Percentiles rank a stretch among this genome's conserved stretches.
Conservation (phyloP, 1,140 invertebrate genomes). For the Proales similis region DNA sequence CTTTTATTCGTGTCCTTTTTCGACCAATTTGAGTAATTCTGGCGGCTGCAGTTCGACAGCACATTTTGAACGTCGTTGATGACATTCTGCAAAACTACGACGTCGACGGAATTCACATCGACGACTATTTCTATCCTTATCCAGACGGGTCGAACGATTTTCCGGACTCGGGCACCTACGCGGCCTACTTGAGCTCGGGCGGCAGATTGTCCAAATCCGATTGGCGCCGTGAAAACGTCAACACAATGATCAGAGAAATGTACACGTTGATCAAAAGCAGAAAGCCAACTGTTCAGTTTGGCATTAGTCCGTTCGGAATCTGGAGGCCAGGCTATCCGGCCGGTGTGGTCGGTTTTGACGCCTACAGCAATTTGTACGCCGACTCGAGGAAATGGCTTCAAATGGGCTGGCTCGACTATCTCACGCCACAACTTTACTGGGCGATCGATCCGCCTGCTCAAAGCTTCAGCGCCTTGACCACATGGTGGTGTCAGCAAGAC, state of each 20-base stretch:
- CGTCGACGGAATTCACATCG: slow-evolving; percentile 48
- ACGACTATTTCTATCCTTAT: slow-evolving; percentile 52
- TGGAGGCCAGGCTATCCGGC: slow-evolving; percentile 44
- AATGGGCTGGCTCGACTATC: slow-evolving; percentile 47
- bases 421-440: slow-evolving; percentile 49
- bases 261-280: slow-evolving; percentile 40
- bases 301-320: slow-evolving; percentile 48
- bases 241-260: slow-evolving; percentile 42
- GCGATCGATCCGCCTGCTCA: slow-evolving; percentile 44
- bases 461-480: slow-evolving; percentile 44
- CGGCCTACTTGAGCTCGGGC: slow-evolving; percentile 41
- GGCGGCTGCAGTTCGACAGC: slow-evolving; percentile 42
- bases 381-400: slow-evolving; percentile 46
- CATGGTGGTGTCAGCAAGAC: slow-evolving; percentile 47
- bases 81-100: slow-evolving; percentile 47
- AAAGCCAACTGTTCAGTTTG: slow-evolving; percentile 44
- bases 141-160: slow-evolving; percentile 42
- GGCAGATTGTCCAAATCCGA: slow-evolving; percentile 42
- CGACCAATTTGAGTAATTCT: too few species aligned
- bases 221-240: slow-evolving; percentile 47
- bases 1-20: too few species aligned
- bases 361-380: slow-evolving; percentile 44
- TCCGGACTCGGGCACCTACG: slow-evolving; percentile 44
- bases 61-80: slow-evolving; percentile 41
- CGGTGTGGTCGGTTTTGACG: slow-evolving; percentile 43